Evolutionary conservation across 1,140 invertebrate genomes (phyloP), one percentile per base, ranked within the genome.

Genomic region (Manduca sexta): DNA sequence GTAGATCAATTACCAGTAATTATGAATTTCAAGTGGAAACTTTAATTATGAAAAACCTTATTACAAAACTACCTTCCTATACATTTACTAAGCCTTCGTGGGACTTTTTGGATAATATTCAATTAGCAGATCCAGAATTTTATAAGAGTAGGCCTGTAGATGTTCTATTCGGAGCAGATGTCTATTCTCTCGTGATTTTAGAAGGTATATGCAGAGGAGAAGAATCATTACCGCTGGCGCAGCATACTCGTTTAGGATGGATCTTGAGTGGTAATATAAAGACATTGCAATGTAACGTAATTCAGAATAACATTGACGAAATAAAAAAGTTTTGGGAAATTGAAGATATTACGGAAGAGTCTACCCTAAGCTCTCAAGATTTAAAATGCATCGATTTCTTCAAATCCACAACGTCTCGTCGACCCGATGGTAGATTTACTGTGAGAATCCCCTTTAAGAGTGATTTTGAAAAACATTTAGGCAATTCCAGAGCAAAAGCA

Each of bases 211-310:
- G 52, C 10, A 58, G 30, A 39, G 47, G 14, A 6, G 21, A 47
- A 2, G 40, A 42, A 5, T 34, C 14, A 5, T 34, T 45, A 26
- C 52, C 58, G 2, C 38, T 55, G 11, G 55, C 56, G 11, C 62
- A 65, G 33, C 55, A 56, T 38, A 61, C 55, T 1, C 51, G 52
- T 0, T 37, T 66, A 6, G 64, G 64, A 2, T 66, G 59, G 59
- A 42, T 66, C 8, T 18, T 66, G 11, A 46, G 64, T 30, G 64
- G 64, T 6, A 54, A 13, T 11, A 13, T 39, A 10, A 48, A 45
- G 29, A 39, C 52, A 18, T 59, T 52, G 43, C 53, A 60, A 12
- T 64, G 61, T 17, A 64, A 60, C 29, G 49, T 64, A 12, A 38
- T 64, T 6, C 15, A 49, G 8, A 52, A 55, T 14, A 59, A 64